A percentile compares a stretch with the other conserved stretches of the same genome.
Evolutionary conservation across 2,113 vertebrate species (phyloP).

Genomic region (Pangasianodon gigas): DNA sequence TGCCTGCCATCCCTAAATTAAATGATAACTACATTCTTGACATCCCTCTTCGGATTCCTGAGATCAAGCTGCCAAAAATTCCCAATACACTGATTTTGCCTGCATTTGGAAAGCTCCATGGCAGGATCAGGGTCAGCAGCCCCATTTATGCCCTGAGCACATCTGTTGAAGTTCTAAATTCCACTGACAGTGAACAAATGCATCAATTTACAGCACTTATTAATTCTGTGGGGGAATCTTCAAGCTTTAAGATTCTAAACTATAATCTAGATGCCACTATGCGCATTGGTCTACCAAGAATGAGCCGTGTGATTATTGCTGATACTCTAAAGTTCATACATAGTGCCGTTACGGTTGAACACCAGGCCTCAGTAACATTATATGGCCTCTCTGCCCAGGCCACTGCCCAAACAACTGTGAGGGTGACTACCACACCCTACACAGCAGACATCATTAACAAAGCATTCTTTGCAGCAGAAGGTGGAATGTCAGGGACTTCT

Average conservation of each 20-base stretch:
- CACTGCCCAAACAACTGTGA: slow-evolving; percentile 75
- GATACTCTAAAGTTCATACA: slow-evolving; percentile 79
- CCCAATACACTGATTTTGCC: slow-evolving; percentile 75
- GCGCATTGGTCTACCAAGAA: slow-evolving; percentile 73
- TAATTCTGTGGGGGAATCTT: slow-evolving; percentile 74
- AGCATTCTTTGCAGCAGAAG: slow-evolving; percentile 73
- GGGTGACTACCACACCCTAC: slow-evolving; percentile 72
- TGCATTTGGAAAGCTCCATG: slow-evolving; percentile 82
- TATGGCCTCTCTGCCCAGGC: slow-evolving; percentile 70
- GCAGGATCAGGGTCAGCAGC: slow-evolving; percentile 77
- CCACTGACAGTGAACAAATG: slow-evolving; percentile 67
- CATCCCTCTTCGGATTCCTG: slow-evolving; percentile 73
- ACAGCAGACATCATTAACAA: slow-evolving; percentile 71
- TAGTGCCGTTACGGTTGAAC: slow-evolving; percentile 73
- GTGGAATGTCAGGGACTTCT: slow-evolving; percentile 74
- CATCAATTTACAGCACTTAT: slow-evolving; percentile 76
- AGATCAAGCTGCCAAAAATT: slow-evolving; percentile 78
- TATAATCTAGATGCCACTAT: slow-evolving; percentile 79
- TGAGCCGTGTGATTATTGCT: slow-evolving; percentile 74
- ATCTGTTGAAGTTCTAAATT: slow-evolving; percentile 76
- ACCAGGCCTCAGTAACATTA: slow-evolving; percentile 73
- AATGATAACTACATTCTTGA: slow-evolving; percentile 72
- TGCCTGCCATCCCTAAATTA: slow-evolving; percentile 79
- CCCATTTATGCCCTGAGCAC: slow-evolving; percentile 80
- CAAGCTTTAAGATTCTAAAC: slow-evolving; percentile 72